These are phyloP conservation scores for Holacanthella duospinosa DNA, from an alignment of 2,888 invertebrate species.

Conservation along the genomic window DNA sequence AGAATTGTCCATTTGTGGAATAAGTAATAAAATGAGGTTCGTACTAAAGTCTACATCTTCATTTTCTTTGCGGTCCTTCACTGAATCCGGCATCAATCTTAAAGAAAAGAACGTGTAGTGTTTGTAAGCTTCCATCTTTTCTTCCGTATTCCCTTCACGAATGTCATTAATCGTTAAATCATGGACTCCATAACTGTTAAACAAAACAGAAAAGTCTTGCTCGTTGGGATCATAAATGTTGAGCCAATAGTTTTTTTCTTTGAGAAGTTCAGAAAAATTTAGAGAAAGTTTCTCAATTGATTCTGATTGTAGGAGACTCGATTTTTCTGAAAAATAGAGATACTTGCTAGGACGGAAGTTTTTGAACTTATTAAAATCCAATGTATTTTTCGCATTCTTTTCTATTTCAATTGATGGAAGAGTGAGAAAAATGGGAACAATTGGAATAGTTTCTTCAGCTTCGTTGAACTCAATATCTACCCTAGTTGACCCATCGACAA, in stretches of 20 bases:
- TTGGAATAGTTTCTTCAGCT: neutral
- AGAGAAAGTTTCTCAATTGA: neutral
- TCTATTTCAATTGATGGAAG: neutral
- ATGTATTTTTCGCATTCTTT: neutral
- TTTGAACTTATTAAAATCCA: slow-evolving; percentile 11
- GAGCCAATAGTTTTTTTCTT: slow-evolving; percentile 7
- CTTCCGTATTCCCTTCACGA: slow-evolving; percentile 10
- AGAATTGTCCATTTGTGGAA: too few relatives aligned
- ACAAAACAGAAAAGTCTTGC: slow-evolving; percentile 6
- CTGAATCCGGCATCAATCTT: slow-evolving; percentile 5
- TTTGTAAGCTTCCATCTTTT: slow-evolving; percentile 11
- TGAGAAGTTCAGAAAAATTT: slow-evolving; percentile 6
- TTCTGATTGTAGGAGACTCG: slow-evolving; percentile 3
- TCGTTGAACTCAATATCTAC: slow-evolving; percentile 1
- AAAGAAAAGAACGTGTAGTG: slow-evolving; percentile 11
- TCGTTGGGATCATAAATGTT: slow-evolving; percentile 9
- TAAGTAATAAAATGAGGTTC: too few relatives aligned
- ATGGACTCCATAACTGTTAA: slow-evolving; percentile 6
- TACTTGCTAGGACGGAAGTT: slow-evolving; percentile 1
- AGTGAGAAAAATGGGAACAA: neutral
- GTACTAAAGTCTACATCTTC: slow-evolving; percentile 12
- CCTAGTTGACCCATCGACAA: neutral
- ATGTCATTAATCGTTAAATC: slow-evolving; percentile 8
- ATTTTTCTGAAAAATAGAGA: slow-evolving; percentile 7
- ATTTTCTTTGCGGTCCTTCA: neutral